These are phyloP conservation scores for Drosophila melanogaster DNA, from an alignment of 1,140 invertebrate species.

Conservation along the genomic window DNA sequence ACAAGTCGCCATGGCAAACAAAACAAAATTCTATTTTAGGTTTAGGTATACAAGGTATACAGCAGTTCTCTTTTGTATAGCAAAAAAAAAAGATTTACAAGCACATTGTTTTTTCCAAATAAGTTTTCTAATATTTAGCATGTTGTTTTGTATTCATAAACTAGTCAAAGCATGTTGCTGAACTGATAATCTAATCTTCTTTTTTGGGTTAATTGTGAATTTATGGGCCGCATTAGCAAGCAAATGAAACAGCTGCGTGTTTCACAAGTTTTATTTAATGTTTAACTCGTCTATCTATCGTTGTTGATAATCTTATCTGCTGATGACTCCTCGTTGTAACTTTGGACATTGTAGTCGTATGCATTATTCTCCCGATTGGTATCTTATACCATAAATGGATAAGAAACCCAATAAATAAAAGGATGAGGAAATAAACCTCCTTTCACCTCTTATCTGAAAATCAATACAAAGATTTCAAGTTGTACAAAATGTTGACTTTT, in stretches of 20 bases:
- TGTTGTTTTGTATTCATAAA: conserved; percentile 38
- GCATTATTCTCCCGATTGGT: not conserved
- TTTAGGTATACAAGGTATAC: conserved; percentile 27
- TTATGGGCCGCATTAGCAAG: conserved; percentile 14
- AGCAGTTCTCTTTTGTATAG: conserved; percentile 24
- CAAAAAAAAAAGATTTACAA: conserved; percentile 20
- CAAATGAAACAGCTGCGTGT: conserved; percentile 4
- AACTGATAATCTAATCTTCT: conserved; percentile 27
- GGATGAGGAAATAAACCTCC: not conserved
- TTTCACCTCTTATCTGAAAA: conserved; percentile 9
- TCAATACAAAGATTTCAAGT: conserved; percentile 37
- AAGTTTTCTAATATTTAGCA: conserved; percentile 24
- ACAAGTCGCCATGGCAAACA: conserved; percentile 25
- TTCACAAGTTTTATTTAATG: not conserved
- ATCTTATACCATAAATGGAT: not conserved
- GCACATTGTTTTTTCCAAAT: conserved; percentile 34
- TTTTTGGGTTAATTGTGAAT: conserved; percentile 1
- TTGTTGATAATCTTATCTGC: conserved; percentile 7
- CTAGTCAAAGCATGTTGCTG: conserved; percentile 27
- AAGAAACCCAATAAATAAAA: conserved; percentile 1
- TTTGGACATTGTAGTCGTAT: not conserved
- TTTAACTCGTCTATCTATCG: not conserved
- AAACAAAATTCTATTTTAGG: conserved; percentile 35
- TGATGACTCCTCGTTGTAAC: not conserved
- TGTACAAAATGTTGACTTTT: conserved; percentile 49